Percentiles rank a stretch among this genome's conserved stretches.
These are phyloP conservation scores for Acipenser transmontanus DNA, from an alignment of 2,797 vertebrate species.

Conservation along the genomic window DNA sequence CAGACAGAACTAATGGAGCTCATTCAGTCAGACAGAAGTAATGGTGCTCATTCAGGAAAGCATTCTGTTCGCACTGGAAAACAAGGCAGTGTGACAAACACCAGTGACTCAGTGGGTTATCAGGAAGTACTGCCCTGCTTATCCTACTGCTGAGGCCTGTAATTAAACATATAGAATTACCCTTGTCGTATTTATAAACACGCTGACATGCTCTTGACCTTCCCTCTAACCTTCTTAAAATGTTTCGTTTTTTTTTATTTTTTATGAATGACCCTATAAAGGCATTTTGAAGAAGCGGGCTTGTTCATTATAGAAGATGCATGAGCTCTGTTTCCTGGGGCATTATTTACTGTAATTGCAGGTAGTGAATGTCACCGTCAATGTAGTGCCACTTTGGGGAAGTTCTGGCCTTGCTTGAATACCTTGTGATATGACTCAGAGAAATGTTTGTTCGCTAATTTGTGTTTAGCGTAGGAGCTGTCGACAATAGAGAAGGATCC, in stretches of 20 bases:
- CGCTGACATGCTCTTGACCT: slow-evolving; percentile 36
- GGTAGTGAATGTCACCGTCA: background rate
- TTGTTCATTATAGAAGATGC: background rate
- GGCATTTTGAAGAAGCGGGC: background rate
- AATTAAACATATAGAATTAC: slow-evolving; percentile 63
- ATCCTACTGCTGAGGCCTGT: slow-evolving; percentile 39
- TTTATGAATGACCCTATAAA: background rate
- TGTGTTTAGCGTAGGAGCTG: no score
- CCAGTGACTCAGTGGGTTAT: slow-evolving; percentile 44
- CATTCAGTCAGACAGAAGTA: slow-evolving; percentile 23
- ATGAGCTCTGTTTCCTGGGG: background rate
- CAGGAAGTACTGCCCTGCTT: slow-evolving; percentile 45
- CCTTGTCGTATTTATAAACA: slow-evolving; percentile 33
- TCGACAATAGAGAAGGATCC: no score
- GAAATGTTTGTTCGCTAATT: no score
- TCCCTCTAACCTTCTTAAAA: background rate
- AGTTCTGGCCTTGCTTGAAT: no score
- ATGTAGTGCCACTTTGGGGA: background rate
- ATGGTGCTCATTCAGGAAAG: slow-evolving; percentile 23
- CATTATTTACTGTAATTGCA: background rate
- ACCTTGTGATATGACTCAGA: no score
- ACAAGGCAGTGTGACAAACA: slow-evolving; percentile 32
- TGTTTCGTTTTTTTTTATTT: no score
- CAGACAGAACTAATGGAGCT: background rate
- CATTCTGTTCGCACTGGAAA: slow-evolving; percentile 31